A percentile compares a stretch with the other conserved stretches of the same genome.
These are phyloP conservation scores for Drosophila nr. perissopoda DNA, from an alignment of 2,888 invertebrate genomes.

Conservation along the genomic window DNA sequence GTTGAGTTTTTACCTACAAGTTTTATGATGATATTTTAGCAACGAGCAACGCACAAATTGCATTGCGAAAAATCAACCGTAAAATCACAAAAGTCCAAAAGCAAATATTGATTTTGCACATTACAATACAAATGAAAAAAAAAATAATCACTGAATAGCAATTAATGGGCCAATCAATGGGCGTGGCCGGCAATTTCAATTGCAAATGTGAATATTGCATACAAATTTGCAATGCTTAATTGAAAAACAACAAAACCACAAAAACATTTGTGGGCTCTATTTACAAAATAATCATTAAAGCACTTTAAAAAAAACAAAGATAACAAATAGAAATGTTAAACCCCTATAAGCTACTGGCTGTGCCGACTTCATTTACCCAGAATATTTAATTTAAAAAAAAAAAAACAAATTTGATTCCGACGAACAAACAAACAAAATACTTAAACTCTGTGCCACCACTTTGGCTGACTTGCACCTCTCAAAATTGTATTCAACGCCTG, in stretches of 20 bases:
- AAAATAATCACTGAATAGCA: constrained; percentile 5
- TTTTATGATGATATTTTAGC: constrained; percentile 26
- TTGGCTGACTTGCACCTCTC: neutral
- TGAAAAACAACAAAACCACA: constrained; percentile 12
- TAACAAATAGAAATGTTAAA: neutral
- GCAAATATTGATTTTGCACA: constrained; percentile 46
- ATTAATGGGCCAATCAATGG: constrained; percentile 16
- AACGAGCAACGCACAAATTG: neutral
- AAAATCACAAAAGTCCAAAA: constrained; percentile 29
- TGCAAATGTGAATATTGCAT: constrained; percentile 4
- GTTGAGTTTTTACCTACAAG: constrained; percentile 13
- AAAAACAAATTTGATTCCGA: neutral
- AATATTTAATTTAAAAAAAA: neutral
- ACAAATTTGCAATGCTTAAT: constrained; percentile 3
- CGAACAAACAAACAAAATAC: neutral
- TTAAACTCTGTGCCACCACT: constrained; percentile 1
- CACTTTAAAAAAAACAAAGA: neutral
- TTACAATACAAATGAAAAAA: constrained; percentile 20
- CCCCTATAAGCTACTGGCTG: too few species aligned
- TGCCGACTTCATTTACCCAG: neutral
- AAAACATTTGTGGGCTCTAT: neutral
- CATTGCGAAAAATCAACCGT: constrained; percentile 15
- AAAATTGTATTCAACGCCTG: constrained; percentile 3
- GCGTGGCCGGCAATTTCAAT: constrained; percentile 24
- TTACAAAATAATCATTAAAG: neutral